Base-by-base conservation (phyloP, 1,140 invertebrate genomes). In the Temnothorax curvispinosus region DNA sequence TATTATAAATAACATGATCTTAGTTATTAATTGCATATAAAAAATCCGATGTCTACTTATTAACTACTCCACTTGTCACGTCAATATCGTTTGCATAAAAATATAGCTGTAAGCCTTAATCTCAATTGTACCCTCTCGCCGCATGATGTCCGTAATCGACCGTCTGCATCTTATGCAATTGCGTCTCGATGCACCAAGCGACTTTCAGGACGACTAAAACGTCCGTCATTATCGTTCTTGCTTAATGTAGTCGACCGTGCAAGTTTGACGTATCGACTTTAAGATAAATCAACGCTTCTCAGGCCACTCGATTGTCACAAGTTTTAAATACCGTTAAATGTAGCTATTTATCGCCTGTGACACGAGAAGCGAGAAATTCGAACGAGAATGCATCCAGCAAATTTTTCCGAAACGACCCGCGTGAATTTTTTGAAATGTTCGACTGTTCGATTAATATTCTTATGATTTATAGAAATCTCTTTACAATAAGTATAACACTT, bases 1-100 rank as follows among this genome's bases (percentile, higher is more conserved):
- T 27, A 27, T 27, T 27, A 27, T 27, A 27, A 27, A 27, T 27
- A 27, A 27, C 27, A 27, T 27, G 27, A 27, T 27, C 27, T 27
- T 27, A 27, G 27, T 27, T 27, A 27, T 27, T 27, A 1, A 27
- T 27, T 27, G 27, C 27, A 27, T 27, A 27, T 27, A 27, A 27
- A 27, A 27, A 27, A 27, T 27, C 27, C 27, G 0, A 27, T 27
- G 27, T 27, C 27, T 27, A 54, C 0, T 35, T 32, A 69, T 69
- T 44, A 13, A 71, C 18, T 41, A 56, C 9, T 41, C n/a, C 21
- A 71, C 15, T 71, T n/a, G 69, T 58, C 52, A 27, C 47, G 11
- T 44, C 75, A 88, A 85, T 71, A 87, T 62, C 56, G 41, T 69
- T 89, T 74, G 50, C 81, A 67, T 86, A 78, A 85, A 88, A 60